Conservation (phyloP, 2,888 invertebrate species). For the Hydrotaea cyrtoneurina region DNA sequence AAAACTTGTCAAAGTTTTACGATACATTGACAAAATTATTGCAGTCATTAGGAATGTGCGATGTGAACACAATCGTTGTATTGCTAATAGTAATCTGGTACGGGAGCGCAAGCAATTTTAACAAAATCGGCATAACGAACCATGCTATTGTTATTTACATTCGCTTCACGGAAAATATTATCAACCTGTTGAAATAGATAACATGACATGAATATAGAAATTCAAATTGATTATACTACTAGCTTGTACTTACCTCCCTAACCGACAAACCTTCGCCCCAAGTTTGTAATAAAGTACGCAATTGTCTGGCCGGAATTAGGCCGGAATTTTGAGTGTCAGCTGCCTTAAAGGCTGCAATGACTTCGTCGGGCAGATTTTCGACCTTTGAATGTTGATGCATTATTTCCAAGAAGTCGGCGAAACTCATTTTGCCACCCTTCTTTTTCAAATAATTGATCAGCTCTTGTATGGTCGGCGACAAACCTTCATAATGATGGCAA, state of each 20-base stretch:
- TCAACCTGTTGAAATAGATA: slow-evolving; percentile 84
- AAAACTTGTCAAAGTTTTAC: not conserved
- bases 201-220: slow-evolving; percentile 32
- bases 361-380: slow-evolving; percentile 83
- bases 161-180: slow-evolving; percentile 94
- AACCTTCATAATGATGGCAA: slow-evolving; percentile 74
- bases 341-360: slow-evolving; percentile 93
- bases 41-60: slow-evolving; percentile 16
- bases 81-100: slow-evolving; percentile 92
- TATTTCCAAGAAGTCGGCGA: slow-evolving; percentile 96
- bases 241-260: slow-evolving; percentile 82
- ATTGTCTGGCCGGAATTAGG: slow-evolving; percentile 89
- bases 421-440: slow-evolving; percentile 93
- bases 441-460: slow-evolving; percentile 90
- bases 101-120: slow-evolving; percentile 94
- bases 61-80: not conserved
- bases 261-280: slow-evolving; percentile 94
- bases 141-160: slow-evolving; percentile 88
- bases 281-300: slow-evolving; percentile 91
- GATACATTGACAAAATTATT: too few relatives aligned
- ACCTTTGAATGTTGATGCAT: slow-evolving; percentile 93
- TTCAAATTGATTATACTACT: not conserved
- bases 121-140: slow-evolving; percentile 96
- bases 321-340: slow-evolving; percentile 89
- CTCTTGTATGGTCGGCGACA: slow-evolving; percentile 96